Base-by-base conservation (phyloP, 2,797 vertebrate species). In the Arnoldichthys spilopterus region DNA sequence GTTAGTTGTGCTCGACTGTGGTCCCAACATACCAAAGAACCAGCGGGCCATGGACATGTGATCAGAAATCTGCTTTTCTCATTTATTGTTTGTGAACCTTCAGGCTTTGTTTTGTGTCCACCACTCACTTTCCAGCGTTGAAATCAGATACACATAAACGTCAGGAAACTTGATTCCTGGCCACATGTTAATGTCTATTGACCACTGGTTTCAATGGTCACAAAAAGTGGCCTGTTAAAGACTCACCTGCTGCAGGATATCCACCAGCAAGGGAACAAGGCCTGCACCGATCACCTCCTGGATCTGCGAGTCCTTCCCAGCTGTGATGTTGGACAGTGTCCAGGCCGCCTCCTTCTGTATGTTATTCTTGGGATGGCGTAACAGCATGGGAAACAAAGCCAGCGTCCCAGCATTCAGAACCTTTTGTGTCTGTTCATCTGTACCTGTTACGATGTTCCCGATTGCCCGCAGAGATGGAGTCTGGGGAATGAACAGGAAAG, bases 261-360 rank as follows among this genome's bases (percentile, higher is more conserved):
- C 91, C 28, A 99, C 88, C 69, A 99, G 88, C 84, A 93, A 90
- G 0, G 96, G 97, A 20, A 99, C 84, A 0, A 99, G 91, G 32
- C 96, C 97, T 0, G 96, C 92, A 56, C 96, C 91, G 73, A 99
- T 91, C 86, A 99, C 96, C 86, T 92, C 95, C 88, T 99, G 96
- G 89, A 99, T 99, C 87, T 99, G 98, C 6, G 91, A 85, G 86
- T 97, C 96, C 6, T 91, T 95, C 9, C 98, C 98, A 15, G 98
- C 98, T 0, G 98, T 99, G 86, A 99, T 95, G 89, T 99, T 99
- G 75, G 98, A 99, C 90, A 99, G 90, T 0, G 97, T 97, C 98
- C 98, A 99, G 0, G 96, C 95, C 0, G 97, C 96, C 91, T 99
- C 98, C 87, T 99, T 99, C 89, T 98, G 97, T 77, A 99, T 94